Base-by-base conservation (phyloP, 2,797 vertebrate genomes). In the Anomalospiza imberbis region DNA sequence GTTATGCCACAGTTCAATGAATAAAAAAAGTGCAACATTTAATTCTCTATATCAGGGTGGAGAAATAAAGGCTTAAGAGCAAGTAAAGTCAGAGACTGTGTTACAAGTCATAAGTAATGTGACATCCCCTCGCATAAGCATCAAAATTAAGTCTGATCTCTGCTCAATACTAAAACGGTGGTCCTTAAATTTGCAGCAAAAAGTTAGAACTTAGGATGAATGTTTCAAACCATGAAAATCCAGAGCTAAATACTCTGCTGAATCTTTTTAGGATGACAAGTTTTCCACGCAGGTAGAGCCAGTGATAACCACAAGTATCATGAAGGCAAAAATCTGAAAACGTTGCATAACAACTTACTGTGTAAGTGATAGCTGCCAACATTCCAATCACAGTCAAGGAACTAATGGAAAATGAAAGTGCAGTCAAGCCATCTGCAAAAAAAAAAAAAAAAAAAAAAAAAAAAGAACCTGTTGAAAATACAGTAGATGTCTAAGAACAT, bases 321-420 rank as follows among this genome's bases (percentile, higher is more conserved):
- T 5, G 6, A 91, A 77, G 2, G 7, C 17, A 54, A 65, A 65
- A 29, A 89, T 12, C 32, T 66, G 20, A 86, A 53, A 66, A 15
- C 38, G 9, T 55, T 68, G 6, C 7, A 5, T 51, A 58, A 63
- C 54, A 47, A 99, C 99, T 99, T 98, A 99, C 99, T 78, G 99
- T 99, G 96, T 99, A 99, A 91, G 98, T 99, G 98, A 99, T 99
- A 93, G 99, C 98, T 96, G 99, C 99, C 98, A 99, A 96, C 99
- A 99, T 99, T 97, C 99, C 99, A 97, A 99, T 98, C 98, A 99
- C 98, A 95, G 99, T 99, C 98, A 99, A 97, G 86, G 99, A 98
- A 97, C 99, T 99, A 98, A 99, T 99, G 96, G 99, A 99, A 98
- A 99, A 99, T 22, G 99, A 98, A 93, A 99, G 98, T 34, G 99